Base-by-base conservation (phyloP, 2,113 vertebrate genomes). In the Nibea coibor region DNA sequence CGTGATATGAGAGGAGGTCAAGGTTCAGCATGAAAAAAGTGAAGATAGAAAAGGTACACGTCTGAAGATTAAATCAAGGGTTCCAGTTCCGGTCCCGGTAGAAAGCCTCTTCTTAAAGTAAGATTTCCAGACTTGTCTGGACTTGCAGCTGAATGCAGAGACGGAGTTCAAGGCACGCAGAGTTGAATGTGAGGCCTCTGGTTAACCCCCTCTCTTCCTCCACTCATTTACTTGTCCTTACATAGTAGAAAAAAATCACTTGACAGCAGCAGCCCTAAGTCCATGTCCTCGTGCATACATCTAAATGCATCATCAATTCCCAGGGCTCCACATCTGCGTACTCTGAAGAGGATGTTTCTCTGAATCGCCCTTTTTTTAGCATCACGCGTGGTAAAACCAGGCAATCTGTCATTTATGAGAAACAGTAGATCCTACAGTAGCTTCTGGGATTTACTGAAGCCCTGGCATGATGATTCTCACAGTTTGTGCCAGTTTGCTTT, bases 211-310 rank as follows among this genome's bases (percentile, higher is more conserved):
- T 10, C 43, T 42, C 14, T 20, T 35, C 24, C 61, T 83, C 84
- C 88, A 39, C 74, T 61, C 12, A 15, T 82, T 72, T 20, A 64
- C 61, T 75, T 86, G 48, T 42, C 76, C 85, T 79, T 85, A 88
- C 72, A 89, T 85, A 84, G 80, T 24, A 75, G 51, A 77, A 54
- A 63, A 4, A 35, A 48, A n/a, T n/a, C 7, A 39, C 35, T 1
- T 22, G 64, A 72, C 72, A 61, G 70, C 16, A 57, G 70, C 16
- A 31, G 48, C 71, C 5, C 42, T 1, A 28, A 7, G 11, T 84
- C 65, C 2, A 10, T 59, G 62, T 75, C 48, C 39, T n/a, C 1
- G 7, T 63, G 50, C 8, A 31, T 50, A n/a, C 31, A 6, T 56
- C 16, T 72, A 51, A 20, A 82, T 83, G 48, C 20, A 5, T 72